Evolutionary conservation across 2,797 vertebrate genomes (phyloP).

Genomic region (Pipistrellus nathusii): DNA sequence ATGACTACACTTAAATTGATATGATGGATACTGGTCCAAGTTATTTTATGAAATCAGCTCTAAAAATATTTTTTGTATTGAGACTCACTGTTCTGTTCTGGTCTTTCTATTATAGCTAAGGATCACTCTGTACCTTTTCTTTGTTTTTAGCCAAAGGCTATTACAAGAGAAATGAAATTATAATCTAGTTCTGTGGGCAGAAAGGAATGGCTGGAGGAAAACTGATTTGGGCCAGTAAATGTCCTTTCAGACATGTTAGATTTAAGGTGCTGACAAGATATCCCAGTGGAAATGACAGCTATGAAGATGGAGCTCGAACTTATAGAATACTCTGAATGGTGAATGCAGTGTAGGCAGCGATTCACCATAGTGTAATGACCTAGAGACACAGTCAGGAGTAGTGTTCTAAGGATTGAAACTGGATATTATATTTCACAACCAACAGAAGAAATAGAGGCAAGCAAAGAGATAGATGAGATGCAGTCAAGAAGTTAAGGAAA

Average conservation of each 20-base stretch:
- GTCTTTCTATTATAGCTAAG: conserved; percentile 51
- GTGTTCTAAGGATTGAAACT: background rate
- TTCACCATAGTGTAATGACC: background rate
- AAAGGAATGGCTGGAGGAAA: conserved; percentile 39
- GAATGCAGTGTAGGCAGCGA: background rate
- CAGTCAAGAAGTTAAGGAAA: background rate
- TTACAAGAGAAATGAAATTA: conserved; percentile 56
- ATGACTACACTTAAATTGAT: conserved; percentile 57
- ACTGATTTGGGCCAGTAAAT: conserved; percentile 34
- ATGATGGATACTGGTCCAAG: conserved; percentile 36
- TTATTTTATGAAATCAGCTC: conserved; percentile 57
- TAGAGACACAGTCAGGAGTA: background rate
- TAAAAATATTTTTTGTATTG: conserved; percentile 52
- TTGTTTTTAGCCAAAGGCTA: conserved; percentile 47
- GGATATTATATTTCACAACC: background rate
- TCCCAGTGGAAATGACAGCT: background rate
- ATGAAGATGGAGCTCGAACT: background rate
- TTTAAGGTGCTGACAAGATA: conserved; percentile 58
- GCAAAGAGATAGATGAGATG: background rate
- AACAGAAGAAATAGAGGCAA: background rate
- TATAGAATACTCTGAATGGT: background rate
- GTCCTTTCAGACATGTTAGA: conserved; percentile 14
- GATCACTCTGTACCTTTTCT: conserved; percentile 53
- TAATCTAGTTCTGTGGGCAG: conserved; percentile 30
- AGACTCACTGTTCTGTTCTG: conserved; percentile 57